These are phyloP conservation scores for Rhabdomys dilectus DNA, from an alignment of 2,113 vertebrate species.

Conservation along the genomic window DNA sequence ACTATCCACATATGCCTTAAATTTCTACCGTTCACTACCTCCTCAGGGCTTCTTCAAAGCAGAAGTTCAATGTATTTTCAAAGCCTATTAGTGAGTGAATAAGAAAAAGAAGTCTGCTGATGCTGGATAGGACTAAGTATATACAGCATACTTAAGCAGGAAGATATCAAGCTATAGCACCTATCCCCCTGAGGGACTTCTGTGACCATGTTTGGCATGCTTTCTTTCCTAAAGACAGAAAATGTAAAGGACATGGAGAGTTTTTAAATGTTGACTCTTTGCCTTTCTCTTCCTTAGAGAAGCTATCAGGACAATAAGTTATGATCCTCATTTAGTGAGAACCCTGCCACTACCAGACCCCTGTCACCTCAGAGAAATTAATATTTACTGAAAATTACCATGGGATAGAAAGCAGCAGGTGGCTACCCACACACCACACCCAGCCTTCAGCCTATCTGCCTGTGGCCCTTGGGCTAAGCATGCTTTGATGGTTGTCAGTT, in stretches of 20 bases:
- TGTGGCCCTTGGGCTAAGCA: not conserved
- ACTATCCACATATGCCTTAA: not conserved
- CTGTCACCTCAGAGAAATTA: not conserved
- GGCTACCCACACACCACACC: not conserved
- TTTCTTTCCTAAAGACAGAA: not conserved
- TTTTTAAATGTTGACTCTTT: not conserved
- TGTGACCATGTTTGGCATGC: not conserved
- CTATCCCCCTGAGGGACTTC: not conserved
- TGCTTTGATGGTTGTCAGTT: not conserved
- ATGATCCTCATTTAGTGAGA: not conserved
- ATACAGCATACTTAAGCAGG: not conserved
- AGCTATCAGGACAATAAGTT: not conserved
- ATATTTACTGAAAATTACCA: not conserved
- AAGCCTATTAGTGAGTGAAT: not conserved
- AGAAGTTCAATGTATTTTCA: not conserved
- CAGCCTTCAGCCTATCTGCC: not conserved
- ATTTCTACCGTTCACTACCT: not conserved
- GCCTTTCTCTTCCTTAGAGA: not conserved
- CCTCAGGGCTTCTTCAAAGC: not conserved
- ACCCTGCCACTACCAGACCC: fast-evolving
- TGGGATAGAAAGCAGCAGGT: not conserved
- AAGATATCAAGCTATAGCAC: not conserved
- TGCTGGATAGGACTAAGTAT: not conserved
- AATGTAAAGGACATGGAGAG: not conserved
- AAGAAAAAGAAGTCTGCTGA: not conserved